Conservation (phyloP, 2,888 invertebrate genomes). For the Acrobasis consociella region DNA sequence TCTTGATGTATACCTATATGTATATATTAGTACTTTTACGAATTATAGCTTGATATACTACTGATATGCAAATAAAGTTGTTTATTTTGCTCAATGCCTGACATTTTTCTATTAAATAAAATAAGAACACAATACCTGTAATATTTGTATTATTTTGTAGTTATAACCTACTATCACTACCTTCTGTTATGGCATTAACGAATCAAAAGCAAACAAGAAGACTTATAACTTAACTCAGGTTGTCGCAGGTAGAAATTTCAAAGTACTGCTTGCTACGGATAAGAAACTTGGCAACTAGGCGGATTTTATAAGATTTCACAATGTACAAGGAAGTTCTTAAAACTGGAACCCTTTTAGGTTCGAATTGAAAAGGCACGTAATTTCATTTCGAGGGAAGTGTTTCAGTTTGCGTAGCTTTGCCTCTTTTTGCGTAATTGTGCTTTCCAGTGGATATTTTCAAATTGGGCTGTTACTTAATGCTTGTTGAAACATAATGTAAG, state of each 20-base stretch:
- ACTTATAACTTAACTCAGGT: constrained; percentile 55
- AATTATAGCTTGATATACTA: too few species aligned
- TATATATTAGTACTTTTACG: too few species aligned
- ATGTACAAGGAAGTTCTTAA: constrained; percentile 39
- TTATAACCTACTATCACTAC: background rate
- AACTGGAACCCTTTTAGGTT: constrained; percentile 16
- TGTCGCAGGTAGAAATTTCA: constrained; percentile 49
- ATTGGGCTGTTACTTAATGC: too few species aligned
- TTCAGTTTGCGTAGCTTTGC: background rate
- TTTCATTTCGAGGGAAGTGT: background rate
- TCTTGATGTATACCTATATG: too few species aligned
- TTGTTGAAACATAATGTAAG: too few species aligned
- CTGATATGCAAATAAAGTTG: too few species aligned
- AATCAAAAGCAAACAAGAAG: constrained; percentile 49
- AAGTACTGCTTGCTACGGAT: constrained; percentile 56
- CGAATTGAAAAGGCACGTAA: constrained; percentile 20
- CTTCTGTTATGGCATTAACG: constrained; percentile 34
- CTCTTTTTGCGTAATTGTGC: background rate
- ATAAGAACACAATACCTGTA: too few species aligned
- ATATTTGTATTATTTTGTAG: background rate
- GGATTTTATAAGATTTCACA: constrained; percentile 54
- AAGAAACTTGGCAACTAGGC: constrained; percentile 56
- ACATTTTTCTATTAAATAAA: too few species aligned
- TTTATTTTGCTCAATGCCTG: too few species aligned
- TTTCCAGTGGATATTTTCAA: background rate